Evolutionary conservation across 2,888 invertebrate genomes (phyloP), one percentile per base, ranked within the genome.

Genomic region (Anorthoa munda): DNA sequence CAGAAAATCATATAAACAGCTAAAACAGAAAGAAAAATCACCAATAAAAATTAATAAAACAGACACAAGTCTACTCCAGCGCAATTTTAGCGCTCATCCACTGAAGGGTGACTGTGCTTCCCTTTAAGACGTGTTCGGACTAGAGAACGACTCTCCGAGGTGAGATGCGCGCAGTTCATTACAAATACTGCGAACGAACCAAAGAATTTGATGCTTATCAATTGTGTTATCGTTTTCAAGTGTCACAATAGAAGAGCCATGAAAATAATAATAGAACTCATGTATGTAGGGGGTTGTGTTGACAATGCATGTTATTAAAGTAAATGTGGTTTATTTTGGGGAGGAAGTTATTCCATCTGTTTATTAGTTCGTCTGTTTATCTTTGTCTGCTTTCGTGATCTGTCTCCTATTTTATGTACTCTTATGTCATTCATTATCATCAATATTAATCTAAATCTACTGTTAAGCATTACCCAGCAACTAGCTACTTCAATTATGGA

Each of bases 131-230:
- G 95, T 95, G 95, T 90, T 83, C 88, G 89, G 95, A 95, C 93
- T 95, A 72, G 83, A 87, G 88, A 94, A 94, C 91, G 89, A 90
- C 89, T 91, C 90, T 89, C 89, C 66, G 89, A 92, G 93, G 93
- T 94, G 92, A 93, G 92, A 92, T 91, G 92, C 91, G 89, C 89
- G 87, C 89, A 92, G 94, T 95, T 95, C 94, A 95, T 95, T 95
- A 94, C 89, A 92, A 88, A 86, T 83, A 88, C 89, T 90, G 90
- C 86, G 90, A 89, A 89, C 84, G 89, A 88, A 88, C 87, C 86
- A 84, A 88, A 88, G 88, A 86, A 88, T 87, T 86, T 83, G 85
- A 87, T 83, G 74, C 77, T 83, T 76, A 85, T 84, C 80, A 73
- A 75, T 70, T 69, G 74, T 79, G 67, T 81, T 78, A 84, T 81